Base-by-base conservation (phyloP, 1,140 invertebrate species). In the Aricia agestis region DNA sequence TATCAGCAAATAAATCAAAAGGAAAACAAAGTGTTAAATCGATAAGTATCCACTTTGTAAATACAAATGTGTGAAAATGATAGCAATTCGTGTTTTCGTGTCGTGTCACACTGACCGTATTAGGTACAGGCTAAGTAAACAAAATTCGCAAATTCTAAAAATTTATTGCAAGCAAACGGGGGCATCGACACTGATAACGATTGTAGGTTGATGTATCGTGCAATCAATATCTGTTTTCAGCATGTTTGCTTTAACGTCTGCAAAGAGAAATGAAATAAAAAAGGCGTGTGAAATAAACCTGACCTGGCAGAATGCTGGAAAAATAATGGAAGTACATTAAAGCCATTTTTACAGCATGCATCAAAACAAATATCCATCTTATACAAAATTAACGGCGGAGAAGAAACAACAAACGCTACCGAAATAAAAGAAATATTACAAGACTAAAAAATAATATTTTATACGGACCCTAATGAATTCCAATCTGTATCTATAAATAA, bases 51-150 rank as follows among this genome's bases (percentile, higher is more conserved):
- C 13, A 52, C 45, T 52, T 52, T 1, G 45, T 52, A 52, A 52
- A 52, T 52, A 52, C 10, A 11, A 52, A 52, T 52, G 45, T 52
- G 45, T 52, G 45, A 69, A 41, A n/a, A 68, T 68, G 69, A 68
- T 71, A 72, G 68, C 70, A 45, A 74, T 68, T 36, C 65, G 57
- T 65, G 61, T 70, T 72, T 57, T 41, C 36, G 63, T 69, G 58
- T 68, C 58, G 25, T 75, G 68, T 75, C 45, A 70, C 66, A 75
- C 74, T 75, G 66, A 75, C 74, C 74, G 72, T 72, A 72, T 72
- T 72, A 69, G n/a, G 25, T 6, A n/a, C 32, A 6, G 65, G 45
- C 45, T 52, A 52, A 52, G 45, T 52, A 52, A 52, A 52, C 13
- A 52, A 52, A 52, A 52, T 52, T 52, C 11, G 45, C 45, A 15